phyloP scores from a whole-genome alignment of 92 coral and sea anemone genomes.

The Phenganax subtilis region DNA sequence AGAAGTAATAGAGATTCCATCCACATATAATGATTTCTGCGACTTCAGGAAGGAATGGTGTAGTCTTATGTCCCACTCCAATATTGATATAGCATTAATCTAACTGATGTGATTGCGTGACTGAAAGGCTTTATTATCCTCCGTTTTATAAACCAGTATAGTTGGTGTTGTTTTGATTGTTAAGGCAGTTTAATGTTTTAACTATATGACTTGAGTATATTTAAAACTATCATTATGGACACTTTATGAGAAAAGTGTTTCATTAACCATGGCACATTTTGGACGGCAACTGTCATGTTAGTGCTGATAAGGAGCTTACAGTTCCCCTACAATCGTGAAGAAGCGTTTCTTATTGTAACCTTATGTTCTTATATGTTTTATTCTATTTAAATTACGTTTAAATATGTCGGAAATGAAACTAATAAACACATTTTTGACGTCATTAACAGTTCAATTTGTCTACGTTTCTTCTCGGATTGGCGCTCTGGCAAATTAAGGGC shows the following conservation, averaged over 20 bases:
- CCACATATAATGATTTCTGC: conserved; percentile 24
- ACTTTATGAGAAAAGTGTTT: background rate
- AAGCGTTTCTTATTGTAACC: background rate
- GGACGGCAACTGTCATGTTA: background rate
- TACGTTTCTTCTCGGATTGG: background rate
- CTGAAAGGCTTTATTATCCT: background rate
- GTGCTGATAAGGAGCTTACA: background rate
- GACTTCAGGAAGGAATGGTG: conserved; percentile 38
- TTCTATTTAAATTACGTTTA: background rate
- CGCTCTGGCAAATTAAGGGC: background rate
- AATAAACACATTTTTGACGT: background rate
- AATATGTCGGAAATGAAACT: too few relatives aligned
- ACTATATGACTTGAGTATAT: background rate
- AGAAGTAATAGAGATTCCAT: conserved; percentile 18
- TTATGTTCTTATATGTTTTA: background rate
- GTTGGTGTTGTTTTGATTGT: conserved; percentile 7
- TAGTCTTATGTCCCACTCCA: conserved; percentile 16
- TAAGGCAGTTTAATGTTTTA: background rate
- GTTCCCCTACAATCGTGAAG: background rate
- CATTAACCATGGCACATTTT: background rate
- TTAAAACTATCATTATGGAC: background rate
- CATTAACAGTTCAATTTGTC: background rate
- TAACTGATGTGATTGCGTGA: background rate
- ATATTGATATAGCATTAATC: conserved; percentile 15
- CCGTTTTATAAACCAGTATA: background rate